Evolutionary conservation across 53 echinoderm and acorn worm genomes (phyloP).

Genomic region (Paracentrotus lividus): DNA sequence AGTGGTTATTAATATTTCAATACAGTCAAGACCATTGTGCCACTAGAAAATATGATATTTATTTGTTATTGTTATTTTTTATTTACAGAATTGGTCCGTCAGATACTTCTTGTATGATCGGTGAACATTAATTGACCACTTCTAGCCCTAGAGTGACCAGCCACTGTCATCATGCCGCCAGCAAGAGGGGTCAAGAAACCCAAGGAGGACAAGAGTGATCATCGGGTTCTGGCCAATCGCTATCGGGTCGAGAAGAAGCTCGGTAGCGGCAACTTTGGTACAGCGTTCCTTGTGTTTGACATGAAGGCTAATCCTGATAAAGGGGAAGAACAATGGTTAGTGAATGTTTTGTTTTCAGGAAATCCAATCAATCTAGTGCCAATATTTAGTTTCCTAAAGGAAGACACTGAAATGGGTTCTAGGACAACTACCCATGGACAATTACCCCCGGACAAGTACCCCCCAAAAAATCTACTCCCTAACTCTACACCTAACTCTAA

Average conservation of each 20-base stretch:
- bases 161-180: constrained; percentile 94
- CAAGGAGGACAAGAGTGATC: constrained; percentile 97
- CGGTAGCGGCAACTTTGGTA: constrained; percentile 96
- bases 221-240: constrained; percentile 94
- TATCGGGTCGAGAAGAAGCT: constrained; percentile 97
- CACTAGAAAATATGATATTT: no score
- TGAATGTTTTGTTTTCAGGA: background rate
- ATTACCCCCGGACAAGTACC: no score
- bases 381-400: no score
- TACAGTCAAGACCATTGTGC: no score
- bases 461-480: no score
- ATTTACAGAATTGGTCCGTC: no score
- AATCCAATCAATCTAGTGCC: no score
- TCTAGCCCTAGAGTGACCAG: constrained; percentile 3
- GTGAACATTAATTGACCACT: background rate
- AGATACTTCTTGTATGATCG: background rate
- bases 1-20: no score
- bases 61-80: no score
- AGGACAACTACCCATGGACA: no score
- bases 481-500: no score
- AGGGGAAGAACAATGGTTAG: constrained; percentile 96
- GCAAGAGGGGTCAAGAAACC: constrained; percentile 98
- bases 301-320: constrained; percentile 87
- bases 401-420: no score
- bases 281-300: constrained; percentile 94